phyloP scores from a whole-genome alignment of 2,888 invertebrate species.

The Epirrhoe tristata region DNA sequence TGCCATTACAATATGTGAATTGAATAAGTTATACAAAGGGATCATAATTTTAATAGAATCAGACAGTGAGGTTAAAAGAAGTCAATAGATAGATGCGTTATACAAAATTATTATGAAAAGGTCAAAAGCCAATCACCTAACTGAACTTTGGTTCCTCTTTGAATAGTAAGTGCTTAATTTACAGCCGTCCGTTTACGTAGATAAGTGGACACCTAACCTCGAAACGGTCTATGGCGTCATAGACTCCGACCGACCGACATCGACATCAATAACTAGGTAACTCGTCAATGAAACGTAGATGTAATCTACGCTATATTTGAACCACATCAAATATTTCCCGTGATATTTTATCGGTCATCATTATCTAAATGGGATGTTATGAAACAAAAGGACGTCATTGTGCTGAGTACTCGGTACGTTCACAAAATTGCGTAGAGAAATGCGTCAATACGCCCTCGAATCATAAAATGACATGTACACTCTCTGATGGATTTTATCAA shows the following conservation, averaged over 20 bases:
- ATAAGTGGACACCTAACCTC: constrained; percentile 37
- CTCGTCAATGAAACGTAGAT: constrained; percentile 53
- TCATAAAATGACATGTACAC: constrained; percentile 51
- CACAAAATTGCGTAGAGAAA: constrained; percentile 55
- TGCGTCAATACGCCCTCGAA: constrained; percentile 69
- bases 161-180: constrained; percentile 32
- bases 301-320: constrained; percentile 56
- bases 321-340: constrained; percentile 50
- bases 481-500: constrained; percentile 35
- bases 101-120: constrained; percentile 26
- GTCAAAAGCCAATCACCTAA: constrained; percentile 33
- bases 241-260: constrained; percentile 38
- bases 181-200: constrained; percentile 31
- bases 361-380: constrained; percentile 73
- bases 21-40: not conserved
- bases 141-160: constrained; percentile 29
- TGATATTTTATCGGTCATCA: constrained; percentile 61
- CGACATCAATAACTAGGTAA: constrained; percentile 50
- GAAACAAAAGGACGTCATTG: constrained; percentile 67
- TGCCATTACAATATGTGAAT: constrained; percentile 5
- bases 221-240: constrained; percentile 43
- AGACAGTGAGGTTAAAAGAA: constrained; percentile 8
- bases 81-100: constrained; percentile 7
- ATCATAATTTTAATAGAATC: constrained; percentile 10
- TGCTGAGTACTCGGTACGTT: constrained; percentile 50